phyloP scores from a whole-genome alignment of 2,888 invertebrate species.

The Limnephilus auricula region DNA sequence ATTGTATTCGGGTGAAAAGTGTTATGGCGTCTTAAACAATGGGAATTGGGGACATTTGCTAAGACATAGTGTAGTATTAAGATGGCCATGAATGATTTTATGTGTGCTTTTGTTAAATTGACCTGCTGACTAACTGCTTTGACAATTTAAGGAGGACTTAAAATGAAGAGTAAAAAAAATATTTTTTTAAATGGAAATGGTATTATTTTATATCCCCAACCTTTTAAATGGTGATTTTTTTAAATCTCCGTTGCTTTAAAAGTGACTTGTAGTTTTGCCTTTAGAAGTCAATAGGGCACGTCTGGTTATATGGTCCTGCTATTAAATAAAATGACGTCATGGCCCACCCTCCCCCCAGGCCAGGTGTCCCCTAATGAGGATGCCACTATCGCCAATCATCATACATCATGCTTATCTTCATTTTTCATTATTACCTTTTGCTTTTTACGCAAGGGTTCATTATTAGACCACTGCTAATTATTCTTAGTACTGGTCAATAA shows the following conservation, averaged over 20 bases:
- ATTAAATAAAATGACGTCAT: constrained; percentile 3
- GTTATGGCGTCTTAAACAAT: no score
- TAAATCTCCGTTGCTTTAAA: not conserved
- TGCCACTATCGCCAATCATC: constrained; percentile 26
- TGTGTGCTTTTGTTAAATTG: no score
- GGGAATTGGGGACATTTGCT: no score
- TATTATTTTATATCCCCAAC: no score
- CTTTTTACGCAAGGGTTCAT: not conserved
- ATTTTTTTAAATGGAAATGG: no score
- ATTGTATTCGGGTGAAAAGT: no score
- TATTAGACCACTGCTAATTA: not conserved
- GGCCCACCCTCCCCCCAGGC: not conserved
- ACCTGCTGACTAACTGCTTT: no score
- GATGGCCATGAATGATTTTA: no score
- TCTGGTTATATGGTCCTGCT: not conserved
- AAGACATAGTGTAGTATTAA: no score
- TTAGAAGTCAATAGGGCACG: not conserved
- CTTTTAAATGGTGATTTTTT: no score
- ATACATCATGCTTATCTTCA: not conserved
- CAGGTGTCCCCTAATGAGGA: constrained; percentile 32
- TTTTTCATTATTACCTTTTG: constrained; percentile 16
- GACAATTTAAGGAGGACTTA: no score
- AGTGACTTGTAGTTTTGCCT: not conserved
- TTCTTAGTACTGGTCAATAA: not conserved
- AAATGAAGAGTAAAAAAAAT: no score